Evolutionary conservation across 2,888 invertebrate species (phyloP), one percentile per base, ranked within the genome.

Genomic region (Aethes cnicana): DNA sequence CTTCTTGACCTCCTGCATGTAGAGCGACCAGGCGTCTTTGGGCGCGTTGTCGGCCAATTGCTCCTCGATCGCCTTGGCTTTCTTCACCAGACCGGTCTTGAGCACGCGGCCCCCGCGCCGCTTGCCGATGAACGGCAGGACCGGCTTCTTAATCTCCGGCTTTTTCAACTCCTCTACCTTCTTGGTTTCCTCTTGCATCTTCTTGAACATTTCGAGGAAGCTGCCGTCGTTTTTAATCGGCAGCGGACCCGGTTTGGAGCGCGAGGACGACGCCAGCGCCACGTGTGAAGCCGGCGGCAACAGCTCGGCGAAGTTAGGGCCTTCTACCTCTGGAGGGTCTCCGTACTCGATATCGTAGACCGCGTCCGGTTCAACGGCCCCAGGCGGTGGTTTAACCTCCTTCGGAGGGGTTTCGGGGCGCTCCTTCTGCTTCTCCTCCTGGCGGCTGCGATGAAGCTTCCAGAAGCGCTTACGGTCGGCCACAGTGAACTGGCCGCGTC

Each of bases 1-100:
- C 72, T 95, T 95, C 73, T 96, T 95, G 11, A 98, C 97, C 91
- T 97, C 98, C 55, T 95, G 95, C 93, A 97, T 94, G 75, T 98
- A 98, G 17, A 96, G 91, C 0, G 97, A 95, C 97, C 97, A 97
- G 8, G 97, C 96, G 81, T 97, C 97, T 72, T 95, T 95, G 0
- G 94, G 93, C 12, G 92, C 90, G 36, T 88, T 90, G 61, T 93
- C 93, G 0, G 85, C 91, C 1, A 90, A 90, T 62, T 92, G 92
- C 64, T 93, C 93, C 44, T 91, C 91, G 11, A 87, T 85, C 14
- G 92, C 91, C 74, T 94, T 95, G 36, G 93, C 92, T 76, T 97
- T 97, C 68, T 96, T 95, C 28, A 97, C 97, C 76, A 97, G 90
- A 28, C 97, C 97, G 36, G 97, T 97, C 84, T 97, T 97, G 11